Evolutionary conservation across 2,113 vertebrate species (phyloP).

Genomic region (Gadus macrocephalus): DNA sequence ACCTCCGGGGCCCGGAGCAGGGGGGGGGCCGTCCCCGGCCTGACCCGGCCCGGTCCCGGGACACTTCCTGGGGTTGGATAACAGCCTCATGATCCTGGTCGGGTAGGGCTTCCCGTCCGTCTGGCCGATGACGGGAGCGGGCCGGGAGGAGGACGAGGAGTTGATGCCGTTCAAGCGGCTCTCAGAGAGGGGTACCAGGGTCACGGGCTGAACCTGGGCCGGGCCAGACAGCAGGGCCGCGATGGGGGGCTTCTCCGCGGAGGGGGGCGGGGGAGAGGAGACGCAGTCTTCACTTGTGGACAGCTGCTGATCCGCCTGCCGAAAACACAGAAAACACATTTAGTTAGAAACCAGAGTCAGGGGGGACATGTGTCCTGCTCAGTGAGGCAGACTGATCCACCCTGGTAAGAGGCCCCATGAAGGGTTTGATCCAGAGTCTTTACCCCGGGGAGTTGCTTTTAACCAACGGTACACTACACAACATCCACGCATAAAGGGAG

Average conservation of each 20-base stretch:
- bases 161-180: conserved; percentile 63
- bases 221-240: conserved; percentile 45
- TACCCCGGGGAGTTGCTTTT: too few relatives aligned
- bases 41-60: conserved; percentile 32
- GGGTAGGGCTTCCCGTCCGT: conserved; percentile 73
- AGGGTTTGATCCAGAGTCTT: not conserved
- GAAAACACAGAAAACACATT: conserved; percentile 42
- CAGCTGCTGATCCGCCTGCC: conserved; percentile 68
- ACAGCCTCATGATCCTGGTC: conserved; percentile 81
- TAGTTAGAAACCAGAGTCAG: not conserved
- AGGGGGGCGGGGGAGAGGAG: conserved; percentile 26
- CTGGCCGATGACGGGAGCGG: conserved; percentile 55
- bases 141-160: conserved; percentile 49
- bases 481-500: too few relatives aligned
- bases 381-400: not conserved
- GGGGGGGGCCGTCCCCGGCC: conserved; percentile 63
- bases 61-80: conserved; percentile 77
- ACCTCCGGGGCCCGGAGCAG: conserved; percentile 55
- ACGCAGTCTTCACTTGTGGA: conserved; percentile 55
- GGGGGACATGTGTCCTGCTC: not conserved
- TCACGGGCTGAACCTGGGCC: conserved; percentile 71
- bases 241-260: conserved; percentile 42
- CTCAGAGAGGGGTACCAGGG: conserved; percentile 59
- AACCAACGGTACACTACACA: too few relatives aligned
- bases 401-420: not conserved